phyloP scores from a whole-genome alignment of 2,888 invertebrate species.

The Halictus ligatus region DNA sequence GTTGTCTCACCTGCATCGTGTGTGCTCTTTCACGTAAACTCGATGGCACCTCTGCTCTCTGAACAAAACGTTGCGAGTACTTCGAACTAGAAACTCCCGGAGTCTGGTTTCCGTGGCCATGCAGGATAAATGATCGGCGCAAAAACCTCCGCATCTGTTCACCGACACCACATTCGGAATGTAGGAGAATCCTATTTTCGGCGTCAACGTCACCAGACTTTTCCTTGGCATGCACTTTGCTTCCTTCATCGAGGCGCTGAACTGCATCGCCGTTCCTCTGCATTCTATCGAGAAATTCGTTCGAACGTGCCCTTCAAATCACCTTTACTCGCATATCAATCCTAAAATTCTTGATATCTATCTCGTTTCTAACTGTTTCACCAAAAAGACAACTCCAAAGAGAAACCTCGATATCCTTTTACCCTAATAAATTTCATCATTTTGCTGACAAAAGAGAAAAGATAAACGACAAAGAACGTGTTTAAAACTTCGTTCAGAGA shows the following conservation, averaged over 20 bases:
- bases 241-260: conserved; percentile 28
- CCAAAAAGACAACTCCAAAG: background rate
- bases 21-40: conserved; percentile 56
- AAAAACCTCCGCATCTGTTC: conserved; percentile 60
- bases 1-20: conserved; percentile 59
- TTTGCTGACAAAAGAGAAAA: no score
- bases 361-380: background rate
- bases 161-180: conserved; percentile 49
- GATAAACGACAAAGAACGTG: no score
- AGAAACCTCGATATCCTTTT: no score
- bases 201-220: conserved; percentile 45
- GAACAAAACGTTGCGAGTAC: background rate
- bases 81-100: background rate
- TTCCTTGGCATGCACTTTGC: conserved; percentile 48
- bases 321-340: background rate
- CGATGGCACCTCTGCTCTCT: background rate
- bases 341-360: background rate
- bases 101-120: conserved; percentile 6
- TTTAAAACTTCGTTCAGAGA: no score
- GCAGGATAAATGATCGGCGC: conserved; percentile 49
- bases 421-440: no score
- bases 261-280: rapidly evolving
- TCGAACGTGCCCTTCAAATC: background rate
- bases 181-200: conserved; percentile 42
- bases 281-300: conserved; percentile 19